These are phyloP conservation scores for Mythimna ferrago DNA, from an alignment of 2,888 invertebrate genomes.

Conservation along the genomic window DNA sequence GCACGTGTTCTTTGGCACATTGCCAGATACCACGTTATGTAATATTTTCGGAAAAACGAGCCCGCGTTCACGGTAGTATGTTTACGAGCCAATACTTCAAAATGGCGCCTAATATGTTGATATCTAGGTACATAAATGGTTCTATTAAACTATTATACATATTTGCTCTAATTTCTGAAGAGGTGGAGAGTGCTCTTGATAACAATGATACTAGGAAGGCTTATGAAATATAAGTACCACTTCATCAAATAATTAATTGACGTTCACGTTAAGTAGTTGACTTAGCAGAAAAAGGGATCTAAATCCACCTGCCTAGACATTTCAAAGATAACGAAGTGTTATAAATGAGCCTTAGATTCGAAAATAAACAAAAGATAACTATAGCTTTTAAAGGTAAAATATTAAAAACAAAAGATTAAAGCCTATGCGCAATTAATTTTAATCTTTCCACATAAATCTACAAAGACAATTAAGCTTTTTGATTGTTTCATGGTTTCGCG, in stretches of 20 bases:
- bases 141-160: neutral
- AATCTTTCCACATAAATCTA: conserved; percentile 59
- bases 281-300: neutral
- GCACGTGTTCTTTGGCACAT: conserved; percentile 55
- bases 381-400: conserved; percentile 8
- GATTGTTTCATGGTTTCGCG: conserved; percentile 48
- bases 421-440: conserved; percentile 31
- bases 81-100: conserved; percentile 30
- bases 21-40: conserved; percentile 52
- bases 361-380: conserved; percentile 29
- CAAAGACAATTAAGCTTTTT: conserved; percentile 31
- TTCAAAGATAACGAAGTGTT: neutral
- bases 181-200: neutral
- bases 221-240: neutral
- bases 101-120: conserved; percentile 20
- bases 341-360: neutral
- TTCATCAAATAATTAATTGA: neutral
- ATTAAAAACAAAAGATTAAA: conserved; percentile 35
- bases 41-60: conserved; percentile 57
- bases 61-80: conserved; percentile 4
- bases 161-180: neutral
- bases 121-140: neutral
- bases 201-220: neutral
- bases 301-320: neutral
- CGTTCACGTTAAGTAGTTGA: neutral